A percentile compares a stretch with the other conserved stretches of the same genome.
Conservation (phyloP, 2,113 vertebrate genomes). For the Psilopsiagon aymara region DNA sequence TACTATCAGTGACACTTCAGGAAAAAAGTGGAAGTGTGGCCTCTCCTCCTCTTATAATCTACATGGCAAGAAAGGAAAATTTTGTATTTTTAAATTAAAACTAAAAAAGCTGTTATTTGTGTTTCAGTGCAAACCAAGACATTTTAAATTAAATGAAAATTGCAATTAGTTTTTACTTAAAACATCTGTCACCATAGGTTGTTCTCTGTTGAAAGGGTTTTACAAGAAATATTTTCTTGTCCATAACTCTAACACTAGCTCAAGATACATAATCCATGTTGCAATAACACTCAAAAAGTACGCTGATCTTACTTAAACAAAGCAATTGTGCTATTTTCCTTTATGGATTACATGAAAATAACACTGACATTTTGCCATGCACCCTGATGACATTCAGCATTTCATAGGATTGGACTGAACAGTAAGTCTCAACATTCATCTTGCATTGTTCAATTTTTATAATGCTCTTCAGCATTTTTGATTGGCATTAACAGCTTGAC, state of each 20-base stretch:
- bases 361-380: not conserved
- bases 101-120: not conserved
- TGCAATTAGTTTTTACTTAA: not conserved
- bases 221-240: not conserved
- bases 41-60: not conserved
- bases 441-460: not conserved
- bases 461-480: not conserved
- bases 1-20: fast-evolving
- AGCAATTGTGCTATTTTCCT: not conserved
- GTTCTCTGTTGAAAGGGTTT: not conserved
- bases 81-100: not conserved
- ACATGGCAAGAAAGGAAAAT: not conserved
- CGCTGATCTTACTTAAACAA: not conserved
- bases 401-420: not conserved
- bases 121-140: not conserved
- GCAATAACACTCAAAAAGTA: not conserved
- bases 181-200: fast-evolving
- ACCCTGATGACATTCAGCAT: not conserved
- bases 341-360: not conserved
- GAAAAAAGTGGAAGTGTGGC: not conserved
- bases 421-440: not conserved
- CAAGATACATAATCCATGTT: not conserved
- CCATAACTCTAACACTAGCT: not conserved
- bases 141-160: not conserved
- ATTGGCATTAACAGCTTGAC: not conserved